Percentiles rank a stretch among this genome's conserved stretches.
Conservation (phyloP, 2,888 invertebrate species). For the Chalcosyrphus nemorum region DNA sequence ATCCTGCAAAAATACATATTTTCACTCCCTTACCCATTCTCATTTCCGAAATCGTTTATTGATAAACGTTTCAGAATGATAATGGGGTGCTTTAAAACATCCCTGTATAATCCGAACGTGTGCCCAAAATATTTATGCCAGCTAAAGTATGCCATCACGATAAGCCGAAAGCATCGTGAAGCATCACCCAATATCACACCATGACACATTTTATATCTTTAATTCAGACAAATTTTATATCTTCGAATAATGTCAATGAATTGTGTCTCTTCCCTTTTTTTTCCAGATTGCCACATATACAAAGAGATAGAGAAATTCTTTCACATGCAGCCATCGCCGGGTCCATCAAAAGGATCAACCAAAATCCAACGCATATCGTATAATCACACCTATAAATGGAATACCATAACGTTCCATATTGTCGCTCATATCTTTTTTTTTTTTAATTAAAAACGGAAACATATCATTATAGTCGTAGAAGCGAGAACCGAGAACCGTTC, state of each 20-base stretch:
- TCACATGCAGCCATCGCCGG: slow-evolving; percentile 12
- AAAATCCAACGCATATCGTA: slow-evolving; percentile 54
- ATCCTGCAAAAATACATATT: neutral
- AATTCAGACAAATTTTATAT: slow-evolving; percentile 61
- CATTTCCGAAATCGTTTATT: slow-evolving; percentile 27
- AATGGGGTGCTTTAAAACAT: slow-evolving; percentile 37
- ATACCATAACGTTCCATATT: slow-evolving; percentile 41
- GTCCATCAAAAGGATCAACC: slow-evolving; percentile 58
- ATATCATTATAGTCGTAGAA: slow-evolving; percentile 54
- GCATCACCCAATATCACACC: slow-evolving; percentile 23
- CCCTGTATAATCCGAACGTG: slow-evolving; percentile 31
- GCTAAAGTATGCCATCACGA: slow-evolving; percentile 32
- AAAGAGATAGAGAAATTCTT: neutral
- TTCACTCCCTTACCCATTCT: slow-evolving; percentile 14
- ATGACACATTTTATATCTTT: slow-evolving; percentile 44
- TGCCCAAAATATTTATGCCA: slow-evolving; percentile 19
- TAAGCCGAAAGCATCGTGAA: slow-evolving; percentile 32
- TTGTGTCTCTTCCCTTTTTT: slow-evolving; percentile 39
- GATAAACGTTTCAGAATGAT: slow-evolving; percentile 37
- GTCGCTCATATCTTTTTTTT: slow-evolving; percentile 59
- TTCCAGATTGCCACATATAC: slow-evolving; percentile 36
- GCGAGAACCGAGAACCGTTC: too few species aligned
- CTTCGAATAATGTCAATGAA: slow-evolving; percentile 55
- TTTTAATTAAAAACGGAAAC: slow-evolving; percentile 71
- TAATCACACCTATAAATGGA: slow-evolving; percentile 63